phyloP scores from a whole-genome alignment of 2,797 vertebrate species.

The Cossypha dichroa region DNA sequence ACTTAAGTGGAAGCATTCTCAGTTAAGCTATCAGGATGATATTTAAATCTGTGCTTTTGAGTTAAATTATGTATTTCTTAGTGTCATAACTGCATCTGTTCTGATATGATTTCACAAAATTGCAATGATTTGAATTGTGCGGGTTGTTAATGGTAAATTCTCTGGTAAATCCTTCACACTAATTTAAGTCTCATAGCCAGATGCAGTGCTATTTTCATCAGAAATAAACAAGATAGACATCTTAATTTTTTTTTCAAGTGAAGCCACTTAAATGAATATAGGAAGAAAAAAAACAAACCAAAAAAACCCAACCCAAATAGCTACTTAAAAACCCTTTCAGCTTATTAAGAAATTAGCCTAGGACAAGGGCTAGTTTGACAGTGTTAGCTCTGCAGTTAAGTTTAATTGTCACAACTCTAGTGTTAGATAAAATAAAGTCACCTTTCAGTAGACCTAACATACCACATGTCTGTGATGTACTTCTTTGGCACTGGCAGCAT shows the following conservation, averaged over 20 bases:
- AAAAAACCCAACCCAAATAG: neutral
- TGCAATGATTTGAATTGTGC: neutral
- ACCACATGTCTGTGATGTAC: conserved; percentile 84
- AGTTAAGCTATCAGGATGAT: neutral
- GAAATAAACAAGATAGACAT: neutral
- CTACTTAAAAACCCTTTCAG: neutral
- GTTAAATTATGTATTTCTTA: neutral
- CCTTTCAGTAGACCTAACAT: conserved; percentile 21
- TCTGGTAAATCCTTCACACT: neutral
- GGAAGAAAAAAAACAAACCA: neutral
- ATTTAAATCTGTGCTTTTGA: neutral
- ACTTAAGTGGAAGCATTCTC: neutral
- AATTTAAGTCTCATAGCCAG: neutral
- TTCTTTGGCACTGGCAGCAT: conserved; percentile 86
- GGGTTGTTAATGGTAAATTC: neutral
- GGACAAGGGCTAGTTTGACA: neutral
- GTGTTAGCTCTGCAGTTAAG: neutral
- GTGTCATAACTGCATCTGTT: neutral
- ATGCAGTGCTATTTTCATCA: neutral
- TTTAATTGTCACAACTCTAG: neutral
- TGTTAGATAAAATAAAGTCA: neutral
- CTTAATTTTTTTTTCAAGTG: neutral
- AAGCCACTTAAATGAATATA: neutral
- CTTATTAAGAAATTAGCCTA: neutral
- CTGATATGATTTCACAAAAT: neutral